Percentiles rank a stretch among this genome's conserved stretches.
These are phyloP conservation scores for Drosophila dives DNA, from an alignment of 2,888 invertebrate genomes.

Conservation along the genomic window DNA sequence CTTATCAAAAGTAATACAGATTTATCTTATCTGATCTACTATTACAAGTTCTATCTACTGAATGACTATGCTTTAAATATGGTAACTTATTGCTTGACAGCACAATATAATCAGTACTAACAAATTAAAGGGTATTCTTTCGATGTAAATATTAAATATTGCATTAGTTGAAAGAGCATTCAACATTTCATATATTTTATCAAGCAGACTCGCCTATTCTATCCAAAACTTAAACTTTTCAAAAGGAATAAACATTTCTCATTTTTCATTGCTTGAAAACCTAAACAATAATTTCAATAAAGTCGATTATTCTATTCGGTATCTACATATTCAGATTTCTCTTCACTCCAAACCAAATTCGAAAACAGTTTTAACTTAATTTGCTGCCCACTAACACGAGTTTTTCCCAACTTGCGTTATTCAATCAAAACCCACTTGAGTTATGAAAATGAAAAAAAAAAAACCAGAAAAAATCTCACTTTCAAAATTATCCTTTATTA, in stretches of 20 bases:
- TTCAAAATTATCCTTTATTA: constrained; percentile 52
- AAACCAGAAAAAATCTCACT: constrained; percentile 16
- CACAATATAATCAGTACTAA: background rate
- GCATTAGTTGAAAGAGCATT: no score
- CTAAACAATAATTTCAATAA: background rate
- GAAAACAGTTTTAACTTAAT: constrained; percentile 3
- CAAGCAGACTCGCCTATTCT: background rate
- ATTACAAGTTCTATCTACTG: background rate
- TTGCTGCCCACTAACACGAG: background rate
- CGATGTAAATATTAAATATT: background rate
- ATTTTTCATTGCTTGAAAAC: background rate
- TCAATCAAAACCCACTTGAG: constrained; percentile 55
- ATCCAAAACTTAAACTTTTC: background rate
- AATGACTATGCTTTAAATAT: background rate
- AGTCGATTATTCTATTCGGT: background rate
- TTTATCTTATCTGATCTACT: background rate
- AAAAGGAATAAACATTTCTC: background rate
- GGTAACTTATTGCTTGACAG: no score
- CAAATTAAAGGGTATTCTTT: background rate
- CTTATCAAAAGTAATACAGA: background rate
- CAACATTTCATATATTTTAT: no score
- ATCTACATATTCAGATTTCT: background rate
- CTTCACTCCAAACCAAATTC: background rate
- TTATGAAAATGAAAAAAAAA: constrained; percentile 8
- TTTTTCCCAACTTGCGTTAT: constrained; percentile 26